Conservation (phyloP, 2,113 vertebrate genomes). For the Myiozetetes cayanensis region DNA sequence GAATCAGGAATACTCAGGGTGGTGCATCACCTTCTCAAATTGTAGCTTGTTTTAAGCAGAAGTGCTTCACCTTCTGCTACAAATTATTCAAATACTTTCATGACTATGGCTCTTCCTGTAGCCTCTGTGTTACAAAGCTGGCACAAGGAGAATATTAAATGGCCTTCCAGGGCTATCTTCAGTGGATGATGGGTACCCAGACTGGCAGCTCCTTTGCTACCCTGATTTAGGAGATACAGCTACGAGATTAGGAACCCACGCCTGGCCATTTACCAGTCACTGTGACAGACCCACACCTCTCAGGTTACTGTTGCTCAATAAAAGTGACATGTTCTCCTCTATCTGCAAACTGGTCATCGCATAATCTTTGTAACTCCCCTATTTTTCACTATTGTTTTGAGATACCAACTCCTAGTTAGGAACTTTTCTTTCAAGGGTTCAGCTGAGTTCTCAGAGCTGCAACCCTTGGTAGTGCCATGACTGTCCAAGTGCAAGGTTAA, state of each 20-base stretch:
- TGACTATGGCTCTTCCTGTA: background rate
- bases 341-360: background rate
- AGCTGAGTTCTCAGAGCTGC: background rate
- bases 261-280: background rate
- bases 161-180: background rate
- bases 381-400: background rate
- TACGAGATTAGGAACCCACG: accelerated
- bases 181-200: background rate
- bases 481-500: background rate
- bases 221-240: background rate
- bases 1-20: background rate
- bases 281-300: background rate
- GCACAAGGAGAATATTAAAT: background rate
- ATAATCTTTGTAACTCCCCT: background rate
- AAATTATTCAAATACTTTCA: background rate
- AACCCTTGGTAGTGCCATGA: background rate
- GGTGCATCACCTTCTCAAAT: background rate
- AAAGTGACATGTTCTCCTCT: background rate
- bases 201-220: background rate
- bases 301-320: background rate
- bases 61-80: background rate
- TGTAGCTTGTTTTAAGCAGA: background rate
- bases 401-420: background rate
- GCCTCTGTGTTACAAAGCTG: background rate
- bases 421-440: background rate